Evolutionary conservation across 2,113 vertebrate genomes (phyloP).

Genomic region (Trematocara nigrifrons): DNA sequence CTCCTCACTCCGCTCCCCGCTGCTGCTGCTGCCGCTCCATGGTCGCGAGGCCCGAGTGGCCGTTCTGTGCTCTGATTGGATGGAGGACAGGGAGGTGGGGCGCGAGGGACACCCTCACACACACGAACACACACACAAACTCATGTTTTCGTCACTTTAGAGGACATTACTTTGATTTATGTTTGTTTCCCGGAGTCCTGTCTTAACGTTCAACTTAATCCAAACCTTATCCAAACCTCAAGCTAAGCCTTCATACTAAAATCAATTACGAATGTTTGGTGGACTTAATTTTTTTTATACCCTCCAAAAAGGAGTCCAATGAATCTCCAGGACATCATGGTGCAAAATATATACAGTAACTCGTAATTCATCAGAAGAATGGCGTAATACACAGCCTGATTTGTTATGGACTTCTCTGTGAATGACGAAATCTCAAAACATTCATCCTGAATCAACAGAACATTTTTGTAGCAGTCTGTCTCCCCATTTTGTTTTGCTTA

Average conservation of each 20-base stretch:
- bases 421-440: neutral
- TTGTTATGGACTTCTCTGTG: neutral
- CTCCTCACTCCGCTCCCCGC: neutral
- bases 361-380: neutral
- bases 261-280: neutral
- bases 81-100: constrained; percentile 13
- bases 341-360: neutral
- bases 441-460: neutral
- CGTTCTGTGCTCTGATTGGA: constrained; percentile 57
- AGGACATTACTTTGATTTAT: neutral
- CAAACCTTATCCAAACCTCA: neutral
- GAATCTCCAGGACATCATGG: neutral
- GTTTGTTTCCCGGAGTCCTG: neutral
- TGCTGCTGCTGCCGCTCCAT: neutral
- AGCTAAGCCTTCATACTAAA: neutral
- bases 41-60: constrained; percentile 28
- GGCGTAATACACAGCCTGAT: neutral
- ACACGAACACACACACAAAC: neutral
- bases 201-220: neutral
- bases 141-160: neutral
- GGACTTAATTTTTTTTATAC: neutral
- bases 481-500: neutral
- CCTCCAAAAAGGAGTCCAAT: neutral
- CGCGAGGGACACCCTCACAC: neutral
- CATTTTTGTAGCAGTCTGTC: neutral